Percentiles rank a stretch among this genome's conserved stretches.
Evolutionary conservation across 2,113 vertebrate species (phyloP).

Genomic region (Atractosteus spatula): DNA sequence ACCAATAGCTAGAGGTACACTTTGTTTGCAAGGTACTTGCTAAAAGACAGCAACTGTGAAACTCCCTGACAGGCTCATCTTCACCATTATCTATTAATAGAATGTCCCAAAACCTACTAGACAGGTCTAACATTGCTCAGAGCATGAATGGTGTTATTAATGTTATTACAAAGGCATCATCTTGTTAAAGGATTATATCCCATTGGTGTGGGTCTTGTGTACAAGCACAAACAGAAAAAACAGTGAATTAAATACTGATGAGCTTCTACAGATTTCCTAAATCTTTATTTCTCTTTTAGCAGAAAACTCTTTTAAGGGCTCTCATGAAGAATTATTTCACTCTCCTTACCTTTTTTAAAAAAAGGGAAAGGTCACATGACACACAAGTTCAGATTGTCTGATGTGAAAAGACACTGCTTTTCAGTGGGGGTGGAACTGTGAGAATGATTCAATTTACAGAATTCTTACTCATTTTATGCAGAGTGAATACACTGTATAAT

Average conservation of each 20-base stretch:
- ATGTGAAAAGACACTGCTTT: too few species aligned
- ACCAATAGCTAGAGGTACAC: not conserved
- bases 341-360: not conserved
- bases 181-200: not conserved
- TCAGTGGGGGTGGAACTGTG: too few species aligned
- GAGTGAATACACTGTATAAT: too few species aligned
- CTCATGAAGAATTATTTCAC: slow-evolving; percentile 5
- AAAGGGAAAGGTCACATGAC: not conserved
- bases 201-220: not conserved
- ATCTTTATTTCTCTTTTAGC: not conserved
- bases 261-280: not conserved
- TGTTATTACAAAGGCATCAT: not conserved
- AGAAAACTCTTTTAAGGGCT: slow-evolving; percentile 2
- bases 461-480: too few species aligned
- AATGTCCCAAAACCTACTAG: not conserved
- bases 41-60: not conserved
- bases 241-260: not conserved
- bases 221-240: slow-evolving; percentile 3
- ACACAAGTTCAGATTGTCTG: not conserved
- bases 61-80: slow-evolving; percentile 6
- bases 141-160: slow-evolving; percentile 11
- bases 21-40: not conserved
- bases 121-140: not conserved
- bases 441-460: too few species aligned
- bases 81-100: not conserved